These are phyloP conservation scores for Endotricha flammealis DNA, from an alignment of 2,888 invertebrate genomes.

Conservation along the genomic window DNA sequence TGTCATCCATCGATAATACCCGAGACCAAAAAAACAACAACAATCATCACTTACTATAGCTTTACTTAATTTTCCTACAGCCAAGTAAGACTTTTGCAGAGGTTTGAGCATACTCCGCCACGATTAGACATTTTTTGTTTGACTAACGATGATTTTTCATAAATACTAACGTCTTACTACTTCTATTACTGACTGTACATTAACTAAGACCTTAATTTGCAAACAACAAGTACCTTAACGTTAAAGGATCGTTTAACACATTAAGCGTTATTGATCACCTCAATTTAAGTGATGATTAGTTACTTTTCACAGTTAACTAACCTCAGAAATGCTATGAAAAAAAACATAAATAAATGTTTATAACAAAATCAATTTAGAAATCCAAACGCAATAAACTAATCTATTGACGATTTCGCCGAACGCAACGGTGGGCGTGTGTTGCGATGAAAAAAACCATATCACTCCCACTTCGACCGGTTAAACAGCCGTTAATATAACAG, in stretches of 20 bases:
- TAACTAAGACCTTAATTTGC: no score
- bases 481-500: slow-evolving; percentile 39
- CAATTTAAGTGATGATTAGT: not conserved
- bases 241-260: not conserved
- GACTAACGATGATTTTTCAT: no score
- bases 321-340: not conserved
- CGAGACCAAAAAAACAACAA: no score
- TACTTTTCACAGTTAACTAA: slow-evolving; percentile 3
- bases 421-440: slow-evolving; percentile 73
- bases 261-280: not conserved
- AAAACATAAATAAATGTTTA: slow-evolving; percentile 10
- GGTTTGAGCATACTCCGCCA: no score
- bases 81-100: no score
- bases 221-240: no score
- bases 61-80: no score
- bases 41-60: no score
- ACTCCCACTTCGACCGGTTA: slow-evolving; percentile 70
- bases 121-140: no score
- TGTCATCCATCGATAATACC: no score
- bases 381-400: slow-evolving; percentile 43
- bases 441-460: slow-evolving; percentile 69
- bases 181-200: no score
- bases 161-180: no score
- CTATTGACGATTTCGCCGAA: slow-evolving; percentile 51
- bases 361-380: slow-evolving; percentile 45